Percentiles rank a stretch among this genome's conserved stretches.
phyloP scores from a whole-genome alignment of 2,113 vertebrate genomes.

The Pomatostomus ruficeps region DNA sequence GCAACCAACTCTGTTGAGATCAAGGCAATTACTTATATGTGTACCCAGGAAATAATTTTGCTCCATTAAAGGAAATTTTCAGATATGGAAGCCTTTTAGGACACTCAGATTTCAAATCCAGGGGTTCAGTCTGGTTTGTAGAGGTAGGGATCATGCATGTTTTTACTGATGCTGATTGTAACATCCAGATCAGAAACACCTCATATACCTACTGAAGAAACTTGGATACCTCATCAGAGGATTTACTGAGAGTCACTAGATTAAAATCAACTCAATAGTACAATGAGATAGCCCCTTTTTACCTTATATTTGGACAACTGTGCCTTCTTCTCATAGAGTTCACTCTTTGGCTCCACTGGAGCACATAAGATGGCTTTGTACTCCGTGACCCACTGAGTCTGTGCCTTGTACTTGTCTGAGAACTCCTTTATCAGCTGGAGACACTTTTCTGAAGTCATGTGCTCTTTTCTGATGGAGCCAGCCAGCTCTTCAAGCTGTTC shows the following conservation, averaged over 20 bases:
- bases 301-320: conserved; percentile 97
- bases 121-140: neutral
- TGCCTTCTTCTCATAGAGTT: conserved; percentile 93
- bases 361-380: conserved; percentile 75
- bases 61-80: neutral
- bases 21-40: neutral
- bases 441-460: conserved; percentile 81
- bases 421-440: conserved; percentile 89
- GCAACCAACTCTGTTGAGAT: neutral
- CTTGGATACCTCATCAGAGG: neutral
- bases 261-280: neutral
- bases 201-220: neutral
- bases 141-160: neutral
- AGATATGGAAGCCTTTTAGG: neutral
- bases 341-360: conserved; percentile 86
- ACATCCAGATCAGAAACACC: neutral
- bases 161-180: neutral
- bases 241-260: neutral
- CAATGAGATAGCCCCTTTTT: neutral
- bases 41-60: neutral
- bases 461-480: conserved; percentile 82
- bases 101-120: neutral
- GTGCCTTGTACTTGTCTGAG: conserved; percentile 85
- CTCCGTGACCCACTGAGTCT: conserved; percentile 85
- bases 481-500: conserved; percentile 84